These are phyloP conservation scores for Drepanosiphum platanoidis DNA, from an alignment of 2,888 invertebrate genomes.

Conservation along the genomic window DNA sequence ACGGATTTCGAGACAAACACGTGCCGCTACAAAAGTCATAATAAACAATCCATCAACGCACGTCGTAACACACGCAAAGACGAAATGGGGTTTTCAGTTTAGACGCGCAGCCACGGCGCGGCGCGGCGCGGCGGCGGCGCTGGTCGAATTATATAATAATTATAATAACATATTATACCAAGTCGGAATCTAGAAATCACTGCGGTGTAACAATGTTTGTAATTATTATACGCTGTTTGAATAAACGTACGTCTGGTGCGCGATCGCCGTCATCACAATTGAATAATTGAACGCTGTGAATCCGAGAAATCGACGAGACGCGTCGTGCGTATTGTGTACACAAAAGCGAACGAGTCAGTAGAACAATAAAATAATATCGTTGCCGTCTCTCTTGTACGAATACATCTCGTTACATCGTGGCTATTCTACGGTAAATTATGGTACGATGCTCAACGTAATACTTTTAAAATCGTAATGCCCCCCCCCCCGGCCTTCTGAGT, in stretches of 20 bases:
- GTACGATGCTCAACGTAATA: no score
- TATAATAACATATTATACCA: background rate
- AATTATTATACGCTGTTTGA: conserved; percentile 1
- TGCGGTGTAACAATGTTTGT: background rate
- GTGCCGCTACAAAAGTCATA: no score
- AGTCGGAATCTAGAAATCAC: background rate
- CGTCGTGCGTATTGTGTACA: background rate
- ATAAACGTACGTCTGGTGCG: background rate
- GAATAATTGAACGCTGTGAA: background rate
- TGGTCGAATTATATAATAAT: background rate
- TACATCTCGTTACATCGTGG: background rate
- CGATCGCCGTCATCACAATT: background rate
- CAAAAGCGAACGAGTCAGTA: background rate
- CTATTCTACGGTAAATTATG: no score
- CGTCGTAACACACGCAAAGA: no score
- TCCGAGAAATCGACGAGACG: background rate
- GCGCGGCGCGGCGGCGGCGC: no score
- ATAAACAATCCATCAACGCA: no score
- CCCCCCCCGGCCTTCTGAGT: no score
- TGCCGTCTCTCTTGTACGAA: background rate
- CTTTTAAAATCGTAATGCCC: no score
- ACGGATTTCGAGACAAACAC: no score
- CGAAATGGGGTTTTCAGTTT: background rate
- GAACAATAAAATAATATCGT: background rate
- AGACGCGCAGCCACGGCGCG: background rate